Evolutionary conservation across 2,888 invertebrate species (phyloP), one percentile per base, ranked within the genome.

Genomic region (Glaucopsyche alexis): DNA sequence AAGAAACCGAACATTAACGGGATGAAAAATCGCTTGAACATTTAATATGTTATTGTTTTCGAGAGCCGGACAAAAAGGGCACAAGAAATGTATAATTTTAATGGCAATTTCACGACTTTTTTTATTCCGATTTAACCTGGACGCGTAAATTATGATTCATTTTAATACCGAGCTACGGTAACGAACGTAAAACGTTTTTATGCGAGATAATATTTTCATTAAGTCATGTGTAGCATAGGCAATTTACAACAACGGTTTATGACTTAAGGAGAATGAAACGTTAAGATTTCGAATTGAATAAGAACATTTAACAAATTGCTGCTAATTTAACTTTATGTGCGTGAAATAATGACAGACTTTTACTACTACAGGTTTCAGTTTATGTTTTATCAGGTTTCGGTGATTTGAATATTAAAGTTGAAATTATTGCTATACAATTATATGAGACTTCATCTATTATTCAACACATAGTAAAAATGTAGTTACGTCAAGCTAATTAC

Each of bases 111-210:
- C 87, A 90, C 87, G 85, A 87, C 86, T 86, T 85, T 86, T 85
- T 82, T 84, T 87, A 85, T 85, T 86, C 85, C 84, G 90, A 91
- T 60, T 60, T 60, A 87, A 87, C 86, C 84, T 82, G 85, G 84
- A 87, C 86, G 89, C 88, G 88, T 90, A 91, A 90, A 90, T 91
- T 90, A 90, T 89, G 87, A 89, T 90, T 88, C 89, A 89, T 91
- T 91, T 91, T 90, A 90, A 91, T 90, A 91, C 89, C 87, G 84
- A 78, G 78, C 86, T 84, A 82, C 87, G 87, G 87, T 88, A 89
- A 89, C 85, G 87, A 84, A 83, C 86, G 83, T 89, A 87, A 90
- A 90, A 88, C 85, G 86, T 89, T 91, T 91, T 91, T 89, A 91
- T 88, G 90, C 79, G 85, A 85, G 87, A 89, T 90, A 90, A 90